Base-by-base conservation (phyloP, 2,113 vertebrate species). In the Cacatua alba region DNA sequence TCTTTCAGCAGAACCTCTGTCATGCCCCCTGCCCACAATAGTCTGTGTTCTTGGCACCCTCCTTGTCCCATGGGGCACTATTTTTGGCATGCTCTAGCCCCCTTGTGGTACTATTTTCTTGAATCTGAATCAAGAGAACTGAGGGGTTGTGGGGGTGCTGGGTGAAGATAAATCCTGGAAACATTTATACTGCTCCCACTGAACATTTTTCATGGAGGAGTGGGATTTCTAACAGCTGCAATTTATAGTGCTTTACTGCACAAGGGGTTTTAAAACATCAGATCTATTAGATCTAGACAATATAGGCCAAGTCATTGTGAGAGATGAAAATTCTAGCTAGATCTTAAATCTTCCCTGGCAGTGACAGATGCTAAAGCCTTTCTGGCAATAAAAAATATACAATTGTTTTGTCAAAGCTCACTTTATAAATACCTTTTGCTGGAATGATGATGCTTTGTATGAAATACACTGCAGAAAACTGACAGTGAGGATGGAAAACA, bases 341-440 rank as follows among this genome's bases (percentile, higher is more conserved):
- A 86, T 95, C 92, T 96, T 93, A 96, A 92, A 65, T 97, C 91
- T 95, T 94, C 91, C 55, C 86, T 91, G 82, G 82, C 86, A 89
- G 80, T 85, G 94, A 91, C 88, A 97, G 83, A 95, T 90, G 68
- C 91, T 72, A 89, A 96, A 96, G 87, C 74, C 91, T 94, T 96
- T 94, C 75, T 67, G 80, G 67, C 4, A 55, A 84, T 69, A 94
- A 43, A 86, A 87, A 92, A 69, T 53, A 52, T 0, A 17, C 63
- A 79, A 91, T 91, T 96, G 62, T 86, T 88, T 79, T 91, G 91
- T 95, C 51, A 94, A 92, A 90, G 81, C 81, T 95, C 59, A 83
- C 93, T 97, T 97, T 91, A 82, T 96, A 96, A 96, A 94, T 96
- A 94, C 93, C 88, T 96, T 96, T 86, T 82, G 25, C 84, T 23